Evolutionary conservation across 2,888 invertebrate species (phyloP).

Genomic region (Lepidonotus clava): DNA sequence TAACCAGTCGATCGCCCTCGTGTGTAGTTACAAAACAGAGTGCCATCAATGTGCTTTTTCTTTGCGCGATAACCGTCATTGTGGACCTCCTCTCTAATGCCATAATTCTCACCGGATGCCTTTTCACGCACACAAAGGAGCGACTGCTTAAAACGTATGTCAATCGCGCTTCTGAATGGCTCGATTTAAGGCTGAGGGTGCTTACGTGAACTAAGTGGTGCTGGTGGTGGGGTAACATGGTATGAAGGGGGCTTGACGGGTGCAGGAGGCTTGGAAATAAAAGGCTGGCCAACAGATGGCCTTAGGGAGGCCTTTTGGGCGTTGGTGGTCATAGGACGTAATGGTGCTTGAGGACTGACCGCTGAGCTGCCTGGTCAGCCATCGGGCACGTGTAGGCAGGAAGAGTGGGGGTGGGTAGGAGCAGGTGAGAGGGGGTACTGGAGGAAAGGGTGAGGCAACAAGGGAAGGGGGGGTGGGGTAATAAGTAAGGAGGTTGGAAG

Average conservation of each 20-base stretch:
- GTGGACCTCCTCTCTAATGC: background rate
- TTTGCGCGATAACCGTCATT: background rate
- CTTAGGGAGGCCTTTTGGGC: background rate
- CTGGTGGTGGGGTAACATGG: background rate
- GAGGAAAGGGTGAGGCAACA: background rate
- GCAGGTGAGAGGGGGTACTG: background rate
- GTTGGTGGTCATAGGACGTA: too few species aligned
- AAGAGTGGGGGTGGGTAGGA: background rate
- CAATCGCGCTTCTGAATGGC: background rate
- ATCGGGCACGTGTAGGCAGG: background rate
- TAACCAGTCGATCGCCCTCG: conserved; percentile 6
- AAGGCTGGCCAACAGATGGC: background rate
- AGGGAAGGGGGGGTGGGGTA: background rate
- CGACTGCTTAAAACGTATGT: conserved; percentile 3
- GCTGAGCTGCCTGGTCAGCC: background rate
- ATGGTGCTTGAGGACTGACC: background rate
- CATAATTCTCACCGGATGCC: background rate
- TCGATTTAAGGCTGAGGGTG: background rate
- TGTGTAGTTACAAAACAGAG: conserved; percentile 1
- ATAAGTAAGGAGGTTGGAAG: background rate
- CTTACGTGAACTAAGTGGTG: conserved; percentile 4
- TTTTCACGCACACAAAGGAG: background rate
- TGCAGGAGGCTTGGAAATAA: background rate
- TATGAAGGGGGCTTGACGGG: background rate
- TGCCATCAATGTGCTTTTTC: background rate